Evolutionary conservation across 2,113 vertebrate genomes (phyloP), one percentile per base, ranked within the genome.

Genomic region (Promerops cafer): DNA sequence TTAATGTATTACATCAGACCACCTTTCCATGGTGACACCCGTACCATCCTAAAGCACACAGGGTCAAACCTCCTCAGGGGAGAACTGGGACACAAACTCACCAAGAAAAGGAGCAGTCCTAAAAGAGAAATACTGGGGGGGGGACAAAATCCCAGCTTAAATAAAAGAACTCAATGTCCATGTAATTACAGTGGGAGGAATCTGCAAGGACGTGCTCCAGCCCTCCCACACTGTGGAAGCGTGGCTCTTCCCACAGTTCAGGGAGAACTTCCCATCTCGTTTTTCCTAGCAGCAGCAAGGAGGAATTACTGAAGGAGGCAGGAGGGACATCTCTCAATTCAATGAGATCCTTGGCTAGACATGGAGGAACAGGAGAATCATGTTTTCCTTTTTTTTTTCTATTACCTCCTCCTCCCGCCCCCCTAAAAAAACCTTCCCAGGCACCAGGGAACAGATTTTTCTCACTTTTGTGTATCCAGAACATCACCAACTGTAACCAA

Each of bases 381-480:
- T 1, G 0, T 23, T 65, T 53, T 74, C 35, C 33, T 13, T 31
- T 5, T 26, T 60, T 35, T 61, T 60, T 52, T 5, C 50, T 53
- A 33, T 85, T 75, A 45, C 74, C 61, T 89, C 65, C 81, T 96
- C 49, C 31, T 82, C 69, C 76, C 52, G 59, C 2, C 24, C 16
- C 24, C 20, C 37, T 26, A 50, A 69, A 84, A 74, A 88, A 8
- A 3, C 64, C 28, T 71, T 56, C 60, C 21, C 68, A 37, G 83
- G 69, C 71, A 78, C 18, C 59, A 95, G 30, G 78, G 84, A 94
- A 80, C 54, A 87, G 66, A 66, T 91, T 93, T 90, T 85, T 93
- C 93, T 86, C 82, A 63, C 42, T 27, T 93, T 54, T 21, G 4
- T 42, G 37, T 18, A 50, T 37, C 50, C 37, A 49, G 65, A 92